Conservation (phyloP, 2,888 invertebrate species). For the Mimas tiliae region DNA sequence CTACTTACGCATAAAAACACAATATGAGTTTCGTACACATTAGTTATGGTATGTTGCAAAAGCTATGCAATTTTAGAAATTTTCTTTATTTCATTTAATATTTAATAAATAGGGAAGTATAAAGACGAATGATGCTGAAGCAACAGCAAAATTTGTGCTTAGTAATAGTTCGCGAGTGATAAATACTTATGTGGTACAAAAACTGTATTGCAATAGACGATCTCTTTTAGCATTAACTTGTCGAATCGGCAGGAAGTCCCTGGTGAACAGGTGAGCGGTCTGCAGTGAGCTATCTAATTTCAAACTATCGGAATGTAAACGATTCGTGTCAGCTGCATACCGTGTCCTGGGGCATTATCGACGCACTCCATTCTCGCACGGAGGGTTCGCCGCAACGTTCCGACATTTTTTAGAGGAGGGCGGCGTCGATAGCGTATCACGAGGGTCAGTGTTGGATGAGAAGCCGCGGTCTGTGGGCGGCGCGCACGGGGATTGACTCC, state of each 20-base stretch:
- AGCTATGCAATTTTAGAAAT: too few relatives aligned
- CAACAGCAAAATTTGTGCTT: too few relatives aligned
- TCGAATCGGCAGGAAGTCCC: conserved; percentile 3
- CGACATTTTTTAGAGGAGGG: conserved; percentile 56
- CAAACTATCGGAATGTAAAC: conserved; percentile 21
- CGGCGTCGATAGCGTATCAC: conserved; percentile 57
- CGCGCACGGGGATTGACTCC: conserved; percentile 36
- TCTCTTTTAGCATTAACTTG: conserved; percentile 7
- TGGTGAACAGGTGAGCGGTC: conserved; percentile 9
- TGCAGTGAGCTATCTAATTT: conserved; percentile 3
- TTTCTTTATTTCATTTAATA: too few relatives aligned
- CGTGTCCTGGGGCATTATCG: conserved; percentile 53
- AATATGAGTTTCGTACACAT: conserved; percentile 6
- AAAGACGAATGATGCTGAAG: too few relatives aligned
- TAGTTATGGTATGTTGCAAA: too few relatives aligned
- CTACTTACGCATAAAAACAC: conserved; percentile 15
- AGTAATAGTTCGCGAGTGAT: not conserved
- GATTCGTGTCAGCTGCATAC: conserved; percentile 42
- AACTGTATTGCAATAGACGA: not conserved
- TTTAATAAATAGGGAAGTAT: too few relatives aligned
- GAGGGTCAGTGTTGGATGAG: conserved; percentile 58
- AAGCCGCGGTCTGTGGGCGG: conserved; percentile 57
- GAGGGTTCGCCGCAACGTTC: conserved; percentile 43
- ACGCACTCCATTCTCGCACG: conserved; percentile 37
- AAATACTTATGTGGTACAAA: not conserved